Evolutionary conservation across 1,140 invertebrate genomes (phyloP), one percentile per base, ranked within the genome.

Genomic region (Macrosteles quadrilineatus): DNA sequence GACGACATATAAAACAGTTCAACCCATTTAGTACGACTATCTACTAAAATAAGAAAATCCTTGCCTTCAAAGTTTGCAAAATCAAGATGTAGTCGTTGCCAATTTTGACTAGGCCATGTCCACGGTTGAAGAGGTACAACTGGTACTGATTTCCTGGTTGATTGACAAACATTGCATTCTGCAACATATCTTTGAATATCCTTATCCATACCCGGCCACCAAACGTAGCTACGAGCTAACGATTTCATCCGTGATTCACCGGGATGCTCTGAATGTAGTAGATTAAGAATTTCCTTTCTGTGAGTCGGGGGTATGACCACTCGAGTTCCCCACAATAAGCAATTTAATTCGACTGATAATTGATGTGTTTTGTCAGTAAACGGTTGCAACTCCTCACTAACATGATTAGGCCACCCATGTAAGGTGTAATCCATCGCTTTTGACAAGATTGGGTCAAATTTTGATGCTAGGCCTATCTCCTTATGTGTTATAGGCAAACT

Each of bases 181-280:
- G 40, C 23, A 6, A 63, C 70, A 19, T 27, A 67, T 62, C 43
- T 19, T 57, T 73, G 65, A 21, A 82, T 80, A 0, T 80, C 75
- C 11, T 36, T 23, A 69, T 83, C 77, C 0, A 83, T 77, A 12
- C 73, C 71, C n/a, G 76, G 78, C 77, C 77, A 83, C 75, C 76
- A 83, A 23, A 80, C 72, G 68, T 78, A 75, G 29, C 53, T 73
- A 27, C 79, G 30, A 9, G 80, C 81, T 9, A 81, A 40, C 1
- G 73, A 57, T 71, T 83, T 84, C 80, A 82, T 83, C 12, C 59
- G 23, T 36, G 66, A 25, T n/a, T 74, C 75, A 4, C 81, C 81
- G 11, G 73, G 72, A 65, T 82, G 81, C 25, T 68, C 74, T 11
- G 65, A 32, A 76, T 82, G 81, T 6, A 83, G 66, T 43, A 76